Evolutionary conservation across 2,113 vertebrate species (phyloP).

Genomic region (Phalacrocorax brasilianus): DNA sequence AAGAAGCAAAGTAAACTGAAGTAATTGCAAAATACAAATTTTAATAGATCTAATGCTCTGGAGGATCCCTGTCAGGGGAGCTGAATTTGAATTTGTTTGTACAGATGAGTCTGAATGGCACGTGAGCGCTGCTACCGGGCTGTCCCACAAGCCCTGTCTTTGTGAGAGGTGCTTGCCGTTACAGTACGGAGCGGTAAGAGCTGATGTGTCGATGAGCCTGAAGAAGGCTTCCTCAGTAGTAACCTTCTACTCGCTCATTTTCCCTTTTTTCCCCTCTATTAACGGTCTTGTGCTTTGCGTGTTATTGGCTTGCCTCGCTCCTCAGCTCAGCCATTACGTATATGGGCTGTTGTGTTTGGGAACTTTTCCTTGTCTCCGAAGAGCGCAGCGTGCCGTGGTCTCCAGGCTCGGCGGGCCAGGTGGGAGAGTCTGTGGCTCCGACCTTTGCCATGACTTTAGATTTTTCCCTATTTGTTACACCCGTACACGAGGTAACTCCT

Average conservation of each 20-base stretch:
- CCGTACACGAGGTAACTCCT: neutral
- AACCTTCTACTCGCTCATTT: neutral
- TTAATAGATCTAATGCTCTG: conserved; percentile 2
- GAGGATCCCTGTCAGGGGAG: conserved; percentile 5
- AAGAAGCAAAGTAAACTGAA: conserved; percentile 46
- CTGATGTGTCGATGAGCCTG: neutral
- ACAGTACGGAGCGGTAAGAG: neutral
- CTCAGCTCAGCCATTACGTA: neutral
- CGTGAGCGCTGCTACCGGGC: neutral
- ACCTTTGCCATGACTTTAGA: neutral
- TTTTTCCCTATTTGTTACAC: neutral
- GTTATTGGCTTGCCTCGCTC: neutral
- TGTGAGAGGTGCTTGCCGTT: neutral
- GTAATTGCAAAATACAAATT: conserved; percentile 52
- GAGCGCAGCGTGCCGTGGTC: neutral
- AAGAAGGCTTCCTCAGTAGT: neutral
- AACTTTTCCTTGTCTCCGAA: neutral
- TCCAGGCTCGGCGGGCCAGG: no score
- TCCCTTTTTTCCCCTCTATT: neutral
- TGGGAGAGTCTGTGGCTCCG: neutral
- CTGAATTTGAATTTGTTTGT: conserved; percentile 12
- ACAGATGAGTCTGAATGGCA: conserved; percentile 1
- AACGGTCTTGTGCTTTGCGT: accelerated
- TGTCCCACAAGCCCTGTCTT: neutral
- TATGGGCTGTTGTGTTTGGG: accelerated